A percentile compares a stretch with the other conserved stretches of the same genome.
phyloP scores from a whole-genome alignment of 2,888 invertebrate species.

The Pammene fasciana region DNA sequence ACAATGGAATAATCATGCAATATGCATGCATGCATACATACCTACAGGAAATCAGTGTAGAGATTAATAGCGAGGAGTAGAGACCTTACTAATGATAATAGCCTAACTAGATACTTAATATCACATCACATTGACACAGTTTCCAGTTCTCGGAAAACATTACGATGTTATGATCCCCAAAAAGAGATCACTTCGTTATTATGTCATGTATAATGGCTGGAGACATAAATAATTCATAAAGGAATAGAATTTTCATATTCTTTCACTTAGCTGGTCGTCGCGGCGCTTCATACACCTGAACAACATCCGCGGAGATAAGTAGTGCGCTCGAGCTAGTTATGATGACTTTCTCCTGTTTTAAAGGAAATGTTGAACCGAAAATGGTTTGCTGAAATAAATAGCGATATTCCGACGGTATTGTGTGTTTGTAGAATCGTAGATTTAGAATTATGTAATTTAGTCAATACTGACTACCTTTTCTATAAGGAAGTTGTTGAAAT shows the following conservation, averaged over 20 bases:
- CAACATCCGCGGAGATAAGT: slow-evolving; percentile 13
- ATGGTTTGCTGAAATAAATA: not conserved
- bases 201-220: slow-evolving; percentile 45
- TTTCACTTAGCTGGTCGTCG: slow-evolving; percentile 51
- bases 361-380: slow-evolving; percentile 4
- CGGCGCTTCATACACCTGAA: slow-evolving; percentile 33
- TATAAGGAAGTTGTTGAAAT: too few species aligned
- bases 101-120: not conserved
- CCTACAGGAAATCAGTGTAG: too few species aligned
- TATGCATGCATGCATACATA: too few species aligned
- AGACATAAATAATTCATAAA: slow-evolving; percentile 60
- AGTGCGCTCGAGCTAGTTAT: slow-evolving; percentile 13
- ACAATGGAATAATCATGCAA: too few species aligned
- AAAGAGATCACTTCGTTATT: slow-evolving; percentile 46
- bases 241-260: slow-evolving; percentile 62
- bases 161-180: slow-evolving; percentile 38
- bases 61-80: too few species aligned
- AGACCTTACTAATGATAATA: too few species aligned
- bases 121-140: slow-evolving; percentile 20
- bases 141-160: slow-evolving; percentile 27
- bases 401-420: not conserved
- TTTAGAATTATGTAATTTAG: too few species aligned
- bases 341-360: not conserved
- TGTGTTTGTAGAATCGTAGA: not conserved
- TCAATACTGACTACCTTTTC: too few species aligned